Conservation (phyloP, 1,140 invertebrate species). For the Drosophila aff. region DNA sequence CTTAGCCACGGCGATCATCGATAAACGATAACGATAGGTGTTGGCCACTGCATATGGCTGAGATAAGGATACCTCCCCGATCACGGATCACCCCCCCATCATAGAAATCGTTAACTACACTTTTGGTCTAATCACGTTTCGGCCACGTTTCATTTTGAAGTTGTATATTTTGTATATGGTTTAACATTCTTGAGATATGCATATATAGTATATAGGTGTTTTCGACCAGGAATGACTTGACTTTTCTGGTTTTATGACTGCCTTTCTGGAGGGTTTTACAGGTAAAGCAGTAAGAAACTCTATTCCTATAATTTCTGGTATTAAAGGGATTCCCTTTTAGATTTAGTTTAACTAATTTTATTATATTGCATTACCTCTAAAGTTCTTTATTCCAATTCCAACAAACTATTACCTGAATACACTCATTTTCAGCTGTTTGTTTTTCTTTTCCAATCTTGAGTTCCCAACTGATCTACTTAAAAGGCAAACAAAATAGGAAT, state of each 20-base stretch:
- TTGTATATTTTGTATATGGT: background rate
- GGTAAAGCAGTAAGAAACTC: background rate
- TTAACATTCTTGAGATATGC: background rate
- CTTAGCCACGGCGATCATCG: constrained; percentile 42
- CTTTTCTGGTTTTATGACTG: too few species aligned
- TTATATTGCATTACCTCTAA: too few species aligned
- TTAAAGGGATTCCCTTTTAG: background rate
- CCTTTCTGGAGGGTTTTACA: fast-evolving
- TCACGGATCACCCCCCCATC: background rate
- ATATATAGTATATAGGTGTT: background rate
- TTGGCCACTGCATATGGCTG: background rate
- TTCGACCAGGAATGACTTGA: background rate
- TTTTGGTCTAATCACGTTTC: constrained; percentile 20
- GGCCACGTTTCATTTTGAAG: constrained; percentile 11
- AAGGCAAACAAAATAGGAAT: constrained; percentile 22
- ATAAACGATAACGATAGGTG: constrained; percentile 23
- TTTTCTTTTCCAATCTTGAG: background rate
- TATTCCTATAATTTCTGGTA: too few species aligned
- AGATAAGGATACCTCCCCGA: constrained; percentile 22
- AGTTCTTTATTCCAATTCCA: background rate
- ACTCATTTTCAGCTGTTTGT: too few species aligned
- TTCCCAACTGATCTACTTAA: background rate
- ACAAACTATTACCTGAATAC: background rate
- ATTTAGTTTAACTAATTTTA: background rate
- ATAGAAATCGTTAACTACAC: background rate